A percentile compares a stretch with the other conserved stretches of the same genome.
These are phyloP conservation scores for Hippoglossus hippoglossus DNA, from an alignment of 2,797 vertebrate species.

Conservation along the genomic window DNA sequence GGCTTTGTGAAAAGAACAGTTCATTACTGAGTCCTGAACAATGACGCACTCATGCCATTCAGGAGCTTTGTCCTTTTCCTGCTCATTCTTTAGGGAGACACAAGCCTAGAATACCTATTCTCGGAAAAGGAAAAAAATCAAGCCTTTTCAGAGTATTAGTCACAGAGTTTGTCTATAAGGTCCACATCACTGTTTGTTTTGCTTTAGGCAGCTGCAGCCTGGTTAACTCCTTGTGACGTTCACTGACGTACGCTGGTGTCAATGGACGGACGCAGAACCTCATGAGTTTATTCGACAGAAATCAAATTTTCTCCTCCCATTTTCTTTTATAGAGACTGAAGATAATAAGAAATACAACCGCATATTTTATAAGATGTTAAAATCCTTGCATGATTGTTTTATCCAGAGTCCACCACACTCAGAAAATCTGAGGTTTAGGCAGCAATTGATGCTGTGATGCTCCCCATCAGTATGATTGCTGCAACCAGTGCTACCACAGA, in stretches of 20 bases:
- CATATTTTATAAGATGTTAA: not conserved
- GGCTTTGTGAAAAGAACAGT: slow-evolving; percentile 27
- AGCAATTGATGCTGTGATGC: too few species aligned
- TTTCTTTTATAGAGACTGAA: not conserved
- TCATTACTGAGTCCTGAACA: slow-evolving; percentile 41
- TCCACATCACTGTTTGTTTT: slow-evolving; percentile 15
- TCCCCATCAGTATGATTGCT: too few species aligned
- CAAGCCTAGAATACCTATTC: slow-evolving; percentile 19
- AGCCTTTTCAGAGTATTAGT: not conserved
- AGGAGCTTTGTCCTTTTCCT: slow-evolving; percentile 25
- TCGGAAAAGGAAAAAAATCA: not conserved
- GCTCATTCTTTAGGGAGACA: slow-evolving; percentile 23
- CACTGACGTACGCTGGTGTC: slow-evolving; percentile 2
- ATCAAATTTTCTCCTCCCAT: not conserved
- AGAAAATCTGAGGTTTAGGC: not conserved
- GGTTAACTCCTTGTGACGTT: not conserved
- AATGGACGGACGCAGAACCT: not conserved
- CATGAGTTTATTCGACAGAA: slow-evolving; percentile 1
- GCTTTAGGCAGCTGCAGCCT: slow-evolving; percentile 7
- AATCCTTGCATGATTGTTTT: not conserved
- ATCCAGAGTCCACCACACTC: not conserved
- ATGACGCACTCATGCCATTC: slow-evolving; percentile 11
- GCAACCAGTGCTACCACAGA: too few species aligned
- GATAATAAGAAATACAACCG: not conserved
- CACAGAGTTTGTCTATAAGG: slow-evolving; percentile 1